A percentile compares a stretch with the other conserved stretches of the same genome.
Evolutionary conservation across 2,888 invertebrate genomes (phyloP).

Genomic region (Zonitis immaculata): DNA sequence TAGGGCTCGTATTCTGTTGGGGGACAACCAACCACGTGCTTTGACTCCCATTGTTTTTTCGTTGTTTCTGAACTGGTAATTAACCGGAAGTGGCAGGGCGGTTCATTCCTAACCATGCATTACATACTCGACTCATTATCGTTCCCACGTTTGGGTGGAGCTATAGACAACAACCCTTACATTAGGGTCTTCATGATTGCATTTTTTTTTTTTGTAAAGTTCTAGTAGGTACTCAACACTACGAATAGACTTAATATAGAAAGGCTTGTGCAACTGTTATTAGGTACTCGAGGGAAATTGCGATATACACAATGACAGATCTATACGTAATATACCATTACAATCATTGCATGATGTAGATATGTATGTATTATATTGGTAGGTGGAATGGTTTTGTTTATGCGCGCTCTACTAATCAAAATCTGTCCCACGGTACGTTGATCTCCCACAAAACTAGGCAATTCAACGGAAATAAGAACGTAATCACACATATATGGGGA

Average conservation of each 20-base stretch:
- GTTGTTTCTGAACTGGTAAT: constrained; percentile 42
- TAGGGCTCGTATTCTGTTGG: constrained; percentile 35
- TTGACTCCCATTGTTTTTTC: constrained; percentile 42
- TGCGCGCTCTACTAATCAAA: constrained; percentile 13
- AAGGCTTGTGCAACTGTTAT: background rate
- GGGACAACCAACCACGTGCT: constrained; percentile 42
- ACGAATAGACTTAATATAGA: no score
- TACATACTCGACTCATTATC: constrained; percentile 39
- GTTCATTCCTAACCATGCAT: constrained; percentile 37
- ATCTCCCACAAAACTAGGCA: background rate
- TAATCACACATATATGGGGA: background rate
- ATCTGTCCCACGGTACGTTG: constrained; percentile 11
- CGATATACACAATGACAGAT: background rate
- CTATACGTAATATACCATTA: background rate
- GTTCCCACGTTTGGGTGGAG: constrained; percentile 41
- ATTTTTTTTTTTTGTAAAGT: background rate
- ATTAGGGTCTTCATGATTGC: background rate
- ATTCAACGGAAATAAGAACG: background rate
- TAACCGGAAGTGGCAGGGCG: constrained; percentile 45
- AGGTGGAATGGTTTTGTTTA: constrained; percentile 14
- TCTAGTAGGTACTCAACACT: background rate
- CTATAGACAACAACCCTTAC: constrained; percentile 11
- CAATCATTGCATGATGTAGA: no score
- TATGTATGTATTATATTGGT: no score
- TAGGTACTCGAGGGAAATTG: background rate